Evolutionary conservation across 2,888 invertebrate species (phyloP).

Genomic region (Drosophila heteroneura): DNA sequence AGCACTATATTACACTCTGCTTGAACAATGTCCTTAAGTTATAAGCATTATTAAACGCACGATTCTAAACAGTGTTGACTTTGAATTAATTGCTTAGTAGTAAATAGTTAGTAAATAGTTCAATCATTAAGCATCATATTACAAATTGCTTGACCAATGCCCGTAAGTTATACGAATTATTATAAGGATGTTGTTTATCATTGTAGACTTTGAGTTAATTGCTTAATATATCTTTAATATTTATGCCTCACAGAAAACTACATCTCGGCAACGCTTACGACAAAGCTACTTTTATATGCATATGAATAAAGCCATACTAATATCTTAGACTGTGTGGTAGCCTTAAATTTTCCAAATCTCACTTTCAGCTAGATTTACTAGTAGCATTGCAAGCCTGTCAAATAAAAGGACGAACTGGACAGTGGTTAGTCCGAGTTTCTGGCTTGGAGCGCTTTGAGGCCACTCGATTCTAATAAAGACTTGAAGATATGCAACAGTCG

Average conservation of each 20-base stretch:
- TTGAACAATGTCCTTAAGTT: background rate
- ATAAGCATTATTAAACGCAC: background rate
- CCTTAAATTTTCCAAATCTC: constrained; percentile 45
- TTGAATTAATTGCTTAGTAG: background rate
- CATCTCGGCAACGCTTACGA: constrained; percentile 1
- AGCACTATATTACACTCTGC: background rate
- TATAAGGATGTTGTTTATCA: background rate
- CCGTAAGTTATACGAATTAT: background rate
- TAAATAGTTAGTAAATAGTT: background rate
- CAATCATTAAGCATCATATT: background rate
- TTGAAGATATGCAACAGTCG: constrained; percentile 44
- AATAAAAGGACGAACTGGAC: background rate
- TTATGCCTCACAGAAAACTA: background rate
- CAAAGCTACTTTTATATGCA: constrained; percentile 14
- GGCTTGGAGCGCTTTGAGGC: constrained; percentile 21
- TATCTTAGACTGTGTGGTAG: constrained; percentile 15
- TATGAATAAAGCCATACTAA: constrained; percentile 7
- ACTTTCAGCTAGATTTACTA: constrained; percentile 44
- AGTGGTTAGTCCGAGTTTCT: constrained; percentile 1
- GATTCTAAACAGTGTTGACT: too few species aligned
- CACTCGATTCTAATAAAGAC: constrained; percentile 56
- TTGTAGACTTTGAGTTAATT: background rate
- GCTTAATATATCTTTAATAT: constrained; percentile 4
- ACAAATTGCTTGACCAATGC: background rate
- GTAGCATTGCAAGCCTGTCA: constrained; percentile 19